A percentile compares a stretch with the other conserved stretches of the same genome.
These are phyloP conservation scores for Drosophila punjabiensis DNA, from an alignment of 1,140 invertebrate genomes.

Conservation along the genomic window DNA sequence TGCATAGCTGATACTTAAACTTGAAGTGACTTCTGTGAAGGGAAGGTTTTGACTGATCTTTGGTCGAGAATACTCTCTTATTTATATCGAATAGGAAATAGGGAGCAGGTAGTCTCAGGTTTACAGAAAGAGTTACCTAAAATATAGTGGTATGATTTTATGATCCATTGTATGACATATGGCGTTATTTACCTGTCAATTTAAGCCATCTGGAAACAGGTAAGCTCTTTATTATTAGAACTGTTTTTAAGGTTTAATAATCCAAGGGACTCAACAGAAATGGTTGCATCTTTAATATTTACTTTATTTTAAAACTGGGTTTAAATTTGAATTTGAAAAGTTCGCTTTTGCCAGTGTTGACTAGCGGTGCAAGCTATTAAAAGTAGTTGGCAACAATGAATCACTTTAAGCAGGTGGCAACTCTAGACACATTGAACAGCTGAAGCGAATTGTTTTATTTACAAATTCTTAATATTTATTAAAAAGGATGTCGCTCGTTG, in stretches of 20 bases:
- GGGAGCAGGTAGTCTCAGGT: neutral
- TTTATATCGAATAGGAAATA: constrained; percentile 34
- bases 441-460: constrained; percentile 14
- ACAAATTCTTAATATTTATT: neutral
- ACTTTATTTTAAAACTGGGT: neutral
- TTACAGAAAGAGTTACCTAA: constrained; percentile 2
- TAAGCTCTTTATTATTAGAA: neutral
- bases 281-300: too few relatives aligned
- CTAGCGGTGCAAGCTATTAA: neutral
- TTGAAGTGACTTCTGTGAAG: neutral
- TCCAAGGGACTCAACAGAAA: neutral
- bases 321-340: neutral
- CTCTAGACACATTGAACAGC: constrained; percentile 13
- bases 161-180: neutral
- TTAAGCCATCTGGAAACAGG: constrained; percentile 11
- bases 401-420: neutral
- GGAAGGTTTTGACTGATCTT: constrained; percentile 28
- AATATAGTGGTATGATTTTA: constrained; percentile 1
- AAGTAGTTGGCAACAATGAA: neutral
- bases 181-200: neutral
- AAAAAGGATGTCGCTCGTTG: constrained; percentile 75
- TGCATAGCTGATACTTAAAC: constrained; percentile 59
- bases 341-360: neutral
- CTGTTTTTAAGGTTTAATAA: neutral
- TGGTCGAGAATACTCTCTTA: neutral